These are phyloP conservation scores for Berghia stephanieae DNA, from an alignment of 1,140 invertebrate genomes.

Conservation along the genomic window DNA sequence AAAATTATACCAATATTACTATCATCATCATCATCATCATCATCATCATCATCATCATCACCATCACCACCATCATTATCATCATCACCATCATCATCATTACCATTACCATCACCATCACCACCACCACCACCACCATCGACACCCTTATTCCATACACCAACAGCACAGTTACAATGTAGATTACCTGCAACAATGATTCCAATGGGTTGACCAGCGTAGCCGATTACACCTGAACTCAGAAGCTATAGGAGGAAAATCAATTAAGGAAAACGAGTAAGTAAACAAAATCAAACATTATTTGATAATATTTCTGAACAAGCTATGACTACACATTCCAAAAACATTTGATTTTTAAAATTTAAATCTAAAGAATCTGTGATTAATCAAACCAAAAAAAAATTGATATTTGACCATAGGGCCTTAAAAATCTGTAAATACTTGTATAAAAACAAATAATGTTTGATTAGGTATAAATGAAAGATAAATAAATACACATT, in stretches of 20 bases:
- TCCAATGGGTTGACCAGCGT: constrained; percentile 70
- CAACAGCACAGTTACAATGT: not conserved
- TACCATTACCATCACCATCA: not conserved
- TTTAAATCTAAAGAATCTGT: too few relatives aligned
- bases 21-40: not conserved
- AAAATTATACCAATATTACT: constrained; percentile 17
- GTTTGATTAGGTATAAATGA: too few relatives aligned
- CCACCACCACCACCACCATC: not conserved
- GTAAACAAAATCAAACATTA: too few relatives aligned
- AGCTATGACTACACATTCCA: too few relatives aligned
- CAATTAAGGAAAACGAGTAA: not conserved
- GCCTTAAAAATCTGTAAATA: too few relatives aligned
- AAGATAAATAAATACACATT: too few relatives aligned
- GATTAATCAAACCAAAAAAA: too few relatives aligned
- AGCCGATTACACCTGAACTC: constrained; percentile 50
- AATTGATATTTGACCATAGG: too few relatives aligned
- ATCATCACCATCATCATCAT: not conserved
- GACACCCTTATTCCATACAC: not conserved
- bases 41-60: not conserved
- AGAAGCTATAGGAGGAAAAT: constrained; percentile 62
- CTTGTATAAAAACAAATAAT: too few relatives aligned
- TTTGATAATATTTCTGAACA: too few relatives aligned
- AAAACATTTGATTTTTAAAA: too few relatives aligned
- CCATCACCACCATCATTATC: not conserved
- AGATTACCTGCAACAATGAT: constrained; percentile 65